Evolutionary conservation across 2,797 vertebrate genomes (phyloP), one percentile per base, ranked within the genome.

Genomic region (Eutrigla gurnardus): DNA sequence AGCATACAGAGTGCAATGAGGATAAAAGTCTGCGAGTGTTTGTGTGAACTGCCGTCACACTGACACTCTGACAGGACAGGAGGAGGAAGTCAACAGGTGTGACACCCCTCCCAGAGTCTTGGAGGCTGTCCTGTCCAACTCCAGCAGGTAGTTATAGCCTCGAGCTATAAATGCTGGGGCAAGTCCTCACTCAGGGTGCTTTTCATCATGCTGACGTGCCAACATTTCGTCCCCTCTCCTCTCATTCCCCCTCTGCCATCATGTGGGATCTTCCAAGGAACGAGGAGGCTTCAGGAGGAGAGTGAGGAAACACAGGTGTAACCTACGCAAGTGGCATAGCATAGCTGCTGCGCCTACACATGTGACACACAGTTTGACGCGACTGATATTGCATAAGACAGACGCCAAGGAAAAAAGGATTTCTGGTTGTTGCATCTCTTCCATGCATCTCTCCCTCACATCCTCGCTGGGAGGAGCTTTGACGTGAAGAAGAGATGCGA

Each of bases 1-100:
- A 72, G 66, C 66, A 58, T 35, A 47, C 13, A 58, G 8, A 70
- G 46, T 50, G 47, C 17, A 66, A 75, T 14, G 25, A 72, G 14
- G 15, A 75, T 64, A 12, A 52, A 73, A 53, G 39, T 54, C 7
- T 45, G 25, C 13, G 17, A 57, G 12, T 66, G 42, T 35, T n/a
- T n/a, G 13, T 60, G 45, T 73, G 55, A 42, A 43, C 58, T 47
- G 39, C 15, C 52, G 36, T 70, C 70, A 78, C 14, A 32, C 50
- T 70, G 67, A 78, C 14, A 32, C 50, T 82, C 35, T 77, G 75
- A 81, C 75, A 72, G 63, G 73, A 73, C 18, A 84, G 59, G 37
- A 77, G 25, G 25, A 25, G 25, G 25, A 65, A 61, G 64, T 36
- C 50, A 67, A 70, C 70, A 74, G 46, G 10, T 36, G 53, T 17